phyloP scores from a whole-genome alignment of 2,888 invertebrate genomes.

The Rhagonycha lutea region DNA sequence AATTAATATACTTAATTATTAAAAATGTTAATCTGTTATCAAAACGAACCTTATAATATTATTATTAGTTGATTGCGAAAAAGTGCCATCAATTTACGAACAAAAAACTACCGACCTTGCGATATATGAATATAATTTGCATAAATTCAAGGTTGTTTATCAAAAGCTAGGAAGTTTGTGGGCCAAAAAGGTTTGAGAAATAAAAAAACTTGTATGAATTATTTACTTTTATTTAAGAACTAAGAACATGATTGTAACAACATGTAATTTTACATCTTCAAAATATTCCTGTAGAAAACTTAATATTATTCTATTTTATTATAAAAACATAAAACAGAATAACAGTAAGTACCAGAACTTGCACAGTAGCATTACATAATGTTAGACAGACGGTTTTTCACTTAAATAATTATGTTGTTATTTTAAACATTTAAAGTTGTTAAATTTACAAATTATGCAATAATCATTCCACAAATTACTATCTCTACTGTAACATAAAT shows the following conservation, averaged over 20 bases:
- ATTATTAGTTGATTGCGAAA: too few species aligned
- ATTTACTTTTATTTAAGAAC: not conserved
- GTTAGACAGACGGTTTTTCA: not conserved
- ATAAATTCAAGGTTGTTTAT: not conserved
- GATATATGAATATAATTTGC: not conserved
- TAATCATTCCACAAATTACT: conserved; percentile 9
- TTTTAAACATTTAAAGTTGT: conserved; percentile 2
- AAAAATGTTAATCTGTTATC: too few species aligned
- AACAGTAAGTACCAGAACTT: not conserved
- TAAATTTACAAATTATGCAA: conserved; percentile 6
- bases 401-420: not conserved
- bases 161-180: not conserved
- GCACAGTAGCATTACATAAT: not conserved
- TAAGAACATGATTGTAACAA: not conserved
- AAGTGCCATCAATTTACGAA: too few species aligned
- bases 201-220: not conserved
- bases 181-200: not conserved
- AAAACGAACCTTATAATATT: too few species aligned
- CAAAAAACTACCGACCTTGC: not conserved
- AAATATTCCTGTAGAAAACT: not conserved
- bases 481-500: conserved; percentile 5
- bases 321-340: not conserved
- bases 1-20: too few species aligned
- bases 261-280: not conserved
- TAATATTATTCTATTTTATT: not conserved